These are phyloP conservation scores for Heloderma charlesbogerti DNA, from an alignment of 2,113 vertebrate genomes.

Conservation along the genomic window DNA sequence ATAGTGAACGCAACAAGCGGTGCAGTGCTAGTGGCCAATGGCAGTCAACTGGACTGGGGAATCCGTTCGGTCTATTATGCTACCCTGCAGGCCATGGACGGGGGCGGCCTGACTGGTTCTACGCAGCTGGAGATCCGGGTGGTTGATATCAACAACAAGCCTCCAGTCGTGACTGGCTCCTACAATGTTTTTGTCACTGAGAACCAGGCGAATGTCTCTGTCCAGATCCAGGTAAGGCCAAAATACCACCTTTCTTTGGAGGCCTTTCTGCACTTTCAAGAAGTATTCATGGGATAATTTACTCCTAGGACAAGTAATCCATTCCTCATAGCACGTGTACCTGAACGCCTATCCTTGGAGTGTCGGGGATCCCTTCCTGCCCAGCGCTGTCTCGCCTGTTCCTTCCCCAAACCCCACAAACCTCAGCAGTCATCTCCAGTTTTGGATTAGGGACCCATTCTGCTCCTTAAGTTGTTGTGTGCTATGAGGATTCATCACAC, in stretches of 20 bases:
- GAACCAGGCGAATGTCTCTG: constrained; percentile 48
- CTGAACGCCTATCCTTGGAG: background rate
- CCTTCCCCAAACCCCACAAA: too few relatives aligned
- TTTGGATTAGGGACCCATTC: background rate
- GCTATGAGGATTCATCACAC: background rate
- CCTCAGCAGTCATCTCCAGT: background rate
- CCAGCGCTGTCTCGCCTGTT: background rate
- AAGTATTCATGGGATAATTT: background rate
- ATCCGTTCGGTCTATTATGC: constrained; percentile 78
- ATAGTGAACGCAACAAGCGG: constrained; percentile 75
- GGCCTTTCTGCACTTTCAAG: background rate
- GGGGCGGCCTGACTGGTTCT: constrained; percentile 64
- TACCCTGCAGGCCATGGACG: constrained; percentile 88
- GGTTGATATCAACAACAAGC: constrained; percentile 85
- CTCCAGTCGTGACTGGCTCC: constrained; percentile 74
- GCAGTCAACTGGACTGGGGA: constrained; percentile 83
- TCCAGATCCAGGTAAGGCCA: constrained; percentile 77
- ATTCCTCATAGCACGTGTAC: background rate
- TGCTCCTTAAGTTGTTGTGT: background rate
- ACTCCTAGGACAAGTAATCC: background rate
- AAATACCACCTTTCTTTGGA: background rate
- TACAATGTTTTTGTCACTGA: constrained; percentile 84
- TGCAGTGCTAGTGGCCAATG: constrained; percentile 75
- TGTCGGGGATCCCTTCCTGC: background rate
- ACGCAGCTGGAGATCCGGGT: constrained; percentile 83